phyloP scores from a whole-genome alignment of 2,113 vertebrate genomes.

The Passer domesticus region DNA sequence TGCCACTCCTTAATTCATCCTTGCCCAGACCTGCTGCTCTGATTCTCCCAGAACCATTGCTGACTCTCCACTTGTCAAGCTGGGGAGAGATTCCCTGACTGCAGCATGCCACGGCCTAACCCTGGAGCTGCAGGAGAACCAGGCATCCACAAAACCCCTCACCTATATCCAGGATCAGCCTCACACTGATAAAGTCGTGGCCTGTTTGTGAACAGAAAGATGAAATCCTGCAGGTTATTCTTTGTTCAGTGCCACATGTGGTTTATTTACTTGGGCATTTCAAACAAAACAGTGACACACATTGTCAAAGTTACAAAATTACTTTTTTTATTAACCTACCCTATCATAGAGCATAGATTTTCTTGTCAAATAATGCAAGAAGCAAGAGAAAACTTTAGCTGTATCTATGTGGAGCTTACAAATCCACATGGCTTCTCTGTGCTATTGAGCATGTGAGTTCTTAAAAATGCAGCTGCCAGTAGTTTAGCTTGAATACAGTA shows the following conservation, averaged over 20 bases:
- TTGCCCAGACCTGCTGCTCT: background rate
- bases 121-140: background rate
- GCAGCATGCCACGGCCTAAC: background rate
- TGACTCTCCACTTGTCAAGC: background rate
- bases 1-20: background rate
- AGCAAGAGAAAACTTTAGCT: conserved; percentile 13
- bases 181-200: background rate
- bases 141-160: background rate
- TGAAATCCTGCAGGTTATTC: background rate
- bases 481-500: conserved; percentile 11
- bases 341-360: conserved; percentile 6
- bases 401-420: background rate
- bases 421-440: background rate
- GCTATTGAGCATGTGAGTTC: background rate
- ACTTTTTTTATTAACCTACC: conserved; percentile 51
- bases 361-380: conserved; percentile 25
- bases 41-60: background rate
- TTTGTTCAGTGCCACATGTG: background rate
- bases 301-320: background rate
- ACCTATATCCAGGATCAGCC: background rate
- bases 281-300: background rate
- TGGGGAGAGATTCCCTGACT: background rate
- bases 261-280: background rate
- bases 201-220: background rate
- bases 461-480: background rate